These are phyloP conservation scores for Gallinago paraguaiae DNA, from an alignment of 2,113 vertebrate species.

Conservation along the genomic window DNA sequence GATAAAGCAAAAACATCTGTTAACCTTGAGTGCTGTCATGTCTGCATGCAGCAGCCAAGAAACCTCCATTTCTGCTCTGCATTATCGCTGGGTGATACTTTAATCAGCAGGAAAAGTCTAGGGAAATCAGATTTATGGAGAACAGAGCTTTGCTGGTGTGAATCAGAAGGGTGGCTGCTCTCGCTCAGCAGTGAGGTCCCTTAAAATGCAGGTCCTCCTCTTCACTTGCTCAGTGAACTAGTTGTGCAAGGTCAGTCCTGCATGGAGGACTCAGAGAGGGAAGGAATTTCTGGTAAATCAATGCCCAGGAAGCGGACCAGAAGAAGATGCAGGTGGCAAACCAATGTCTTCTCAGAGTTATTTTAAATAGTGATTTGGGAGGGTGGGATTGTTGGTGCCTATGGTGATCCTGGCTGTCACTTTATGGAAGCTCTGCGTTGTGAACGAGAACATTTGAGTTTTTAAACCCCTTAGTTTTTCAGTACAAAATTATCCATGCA, in stretches of 20 bases:
- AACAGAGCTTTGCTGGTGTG: not conserved
- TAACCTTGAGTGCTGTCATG: slow-evolving; percentile 6
- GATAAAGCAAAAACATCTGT: slow-evolving; percentile 61
- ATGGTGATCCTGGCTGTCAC: too few species aligned
- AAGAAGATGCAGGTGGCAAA: not conserved
- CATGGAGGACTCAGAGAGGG: not conserved
- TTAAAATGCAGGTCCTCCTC: not conserved
- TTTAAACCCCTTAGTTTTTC: too few species aligned
- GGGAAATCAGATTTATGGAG: slow-evolving; percentile 1
- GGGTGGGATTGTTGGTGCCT: too few species aligned
- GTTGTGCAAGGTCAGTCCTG: not conserved
- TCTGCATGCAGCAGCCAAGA: slow-evolving; percentile 6
- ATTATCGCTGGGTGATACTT: not conserved
- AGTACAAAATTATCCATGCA: too few species aligned
- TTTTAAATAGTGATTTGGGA: not conserved
- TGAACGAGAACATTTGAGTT: too few species aligned
- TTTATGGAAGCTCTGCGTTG: too few species aligned
- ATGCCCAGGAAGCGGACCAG: not conserved
- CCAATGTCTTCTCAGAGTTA: not conserved
- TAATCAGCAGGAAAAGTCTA: not conserved
- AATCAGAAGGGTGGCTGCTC: not conserved
- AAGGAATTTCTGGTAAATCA: not conserved
- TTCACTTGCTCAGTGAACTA: not conserved
- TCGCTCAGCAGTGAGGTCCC: not conserved
- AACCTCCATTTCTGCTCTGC: not conserved